These are phyloP conservation scores for Pachypeltis micranthus DNA, from an alignment of 1,140 invertebrate species.

Conservation along the genomic window DNA sequence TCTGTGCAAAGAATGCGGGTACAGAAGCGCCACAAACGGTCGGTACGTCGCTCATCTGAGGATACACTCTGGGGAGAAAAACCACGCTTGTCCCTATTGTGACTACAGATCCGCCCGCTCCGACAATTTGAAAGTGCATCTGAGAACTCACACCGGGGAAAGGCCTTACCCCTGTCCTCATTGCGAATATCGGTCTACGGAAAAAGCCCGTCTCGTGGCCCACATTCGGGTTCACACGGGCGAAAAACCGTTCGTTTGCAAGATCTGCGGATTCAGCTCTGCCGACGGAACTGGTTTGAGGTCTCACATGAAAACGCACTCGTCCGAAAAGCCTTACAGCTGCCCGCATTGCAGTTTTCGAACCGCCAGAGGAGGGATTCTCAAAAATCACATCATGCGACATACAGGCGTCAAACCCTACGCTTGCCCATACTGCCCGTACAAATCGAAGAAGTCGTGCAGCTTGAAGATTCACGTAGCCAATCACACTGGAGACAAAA, in stretches of 20 bases:
- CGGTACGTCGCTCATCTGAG: slow-evolving; percentile 48
- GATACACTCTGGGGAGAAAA: slow-evolving; percentile 8
- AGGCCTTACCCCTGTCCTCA: slow-evolving; percentile 52
- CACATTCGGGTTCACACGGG: slow-evolving; percentile 50
- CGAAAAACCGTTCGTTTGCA: slow-evolving; percentile 47
- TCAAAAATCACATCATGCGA: background rate
- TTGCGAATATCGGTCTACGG: slow-evolving; percentile 36
- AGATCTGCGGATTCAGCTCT: slow-evolving; percentile 55
- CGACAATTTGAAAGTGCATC: slow-evolving; percentile 33
- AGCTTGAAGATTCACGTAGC: background rate
- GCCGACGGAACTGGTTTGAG: slow-evolving; percentile 56
- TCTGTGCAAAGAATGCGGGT: slow-evolving; percentile 44
- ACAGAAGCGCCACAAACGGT: slow-evolving; percentile 47
- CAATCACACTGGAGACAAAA: background rate
- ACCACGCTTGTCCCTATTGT: slow-evolving; percentile 12
- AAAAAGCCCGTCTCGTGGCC: slow-evolving; percentile 35
- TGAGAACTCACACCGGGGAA: slow-evolving; percentile 56
- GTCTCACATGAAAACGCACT: slow-evolving; percentile 45
- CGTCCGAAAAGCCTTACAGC: slow-evolving; percentile 46
- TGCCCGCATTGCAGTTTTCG: slow-evolving; percentile 49
- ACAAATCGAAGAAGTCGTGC: background rate
- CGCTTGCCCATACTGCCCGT: background rate
- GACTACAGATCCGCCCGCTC: slow-evolving; percentile 7
- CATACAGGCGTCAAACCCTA: background rate
- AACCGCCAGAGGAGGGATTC: slow-evolving; percentile 33